Percentiles rank a stretch among this genome's conserved stretches.
Evolutionary conservation across 1,140 invertebrate genomes (phyloP).

Genomic region (Microplitis mediator): DNA sequence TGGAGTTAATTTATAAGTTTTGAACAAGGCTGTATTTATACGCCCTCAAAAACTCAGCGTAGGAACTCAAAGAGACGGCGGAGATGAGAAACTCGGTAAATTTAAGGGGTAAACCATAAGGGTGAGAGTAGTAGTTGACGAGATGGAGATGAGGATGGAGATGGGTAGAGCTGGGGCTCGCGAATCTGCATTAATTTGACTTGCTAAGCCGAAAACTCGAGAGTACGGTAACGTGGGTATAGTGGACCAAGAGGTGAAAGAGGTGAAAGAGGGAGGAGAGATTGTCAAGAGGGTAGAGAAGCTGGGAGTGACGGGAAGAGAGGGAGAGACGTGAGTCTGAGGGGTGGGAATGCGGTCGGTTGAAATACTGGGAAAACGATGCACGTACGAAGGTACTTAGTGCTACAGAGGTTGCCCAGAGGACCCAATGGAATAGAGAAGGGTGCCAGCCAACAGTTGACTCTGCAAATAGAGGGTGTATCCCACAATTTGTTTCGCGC

Average conservation of each 20-base stretch:
- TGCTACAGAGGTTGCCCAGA: slow-evolving; percentile 8
- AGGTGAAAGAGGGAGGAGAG: not conserved
- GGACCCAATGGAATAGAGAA: slow-evolving; percentile 4
- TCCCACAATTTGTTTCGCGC: slow-evolving; percentile 16
- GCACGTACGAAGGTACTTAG: slow-evolving; percentile 27
- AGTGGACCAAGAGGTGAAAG: slow-evolving; percentile 15
- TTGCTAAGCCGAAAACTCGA: slow-evolving; percentile 55
- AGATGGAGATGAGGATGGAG: not conserved
- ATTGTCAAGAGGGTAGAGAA: not conserved
- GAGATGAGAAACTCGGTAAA: slow-evolving; percentile 23
- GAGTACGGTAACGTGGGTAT: slow-evolving; percentile 10
- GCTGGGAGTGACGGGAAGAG: not conserved
- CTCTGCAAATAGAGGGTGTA: slow-evolving; percentile 20
- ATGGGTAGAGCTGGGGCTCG: not conserved
- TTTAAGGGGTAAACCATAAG: slow-evolving; percentile 22
- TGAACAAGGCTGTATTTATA: not conserved
- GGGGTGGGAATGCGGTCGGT: slow-evolving; percentile 4
- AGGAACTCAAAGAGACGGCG: slow-evolving; percentile 1
- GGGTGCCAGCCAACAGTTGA: not conserved
- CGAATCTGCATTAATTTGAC: slow-evolving; percentile 58
- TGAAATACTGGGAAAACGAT: slow-evolving; percentile 16
- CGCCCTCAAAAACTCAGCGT: slow-evolving; percentile 15
- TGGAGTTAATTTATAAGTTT: not conserved
- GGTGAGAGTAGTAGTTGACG: not conserved
- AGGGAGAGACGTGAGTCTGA: not conserved